Evolutionary conservation across 1,140 invertebrate genomes (phyloP).

Genomic region (Philotrypesis tridentata): DNA sequence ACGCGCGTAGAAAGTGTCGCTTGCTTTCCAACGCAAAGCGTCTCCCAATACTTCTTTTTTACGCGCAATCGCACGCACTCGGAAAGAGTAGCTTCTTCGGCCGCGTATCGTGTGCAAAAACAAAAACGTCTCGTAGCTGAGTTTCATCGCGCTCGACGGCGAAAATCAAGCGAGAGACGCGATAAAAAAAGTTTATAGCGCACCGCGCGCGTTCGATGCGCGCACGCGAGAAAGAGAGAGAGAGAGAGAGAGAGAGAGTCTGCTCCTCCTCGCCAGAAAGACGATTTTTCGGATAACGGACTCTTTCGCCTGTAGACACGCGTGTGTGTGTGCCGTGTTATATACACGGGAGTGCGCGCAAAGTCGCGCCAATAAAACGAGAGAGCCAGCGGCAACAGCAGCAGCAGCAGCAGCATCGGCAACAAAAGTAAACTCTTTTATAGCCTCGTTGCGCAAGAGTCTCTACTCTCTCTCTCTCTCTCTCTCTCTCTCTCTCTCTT

Average conservation of each 20-base stretch:
- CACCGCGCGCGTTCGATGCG: too few relatives aligned
- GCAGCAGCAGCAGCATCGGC: background rate
- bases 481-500: too few relatives aligned
- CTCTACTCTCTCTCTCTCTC: background rate
- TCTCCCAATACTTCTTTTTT: too few relatives aligned
- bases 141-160: background rate
- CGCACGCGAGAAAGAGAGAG: background rate
- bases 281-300: background rate
- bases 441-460: background rate
- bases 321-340: background rate
- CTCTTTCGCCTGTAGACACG: too few relatives aligned
- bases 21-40: background rate
- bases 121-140: background rate
- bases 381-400: background rate
- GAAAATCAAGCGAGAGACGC: background rate
- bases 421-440: background rate
- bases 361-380: background rate
- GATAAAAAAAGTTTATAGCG: background rate
- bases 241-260: background rate
- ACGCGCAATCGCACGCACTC: too few relatives aligned
- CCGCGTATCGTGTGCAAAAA: background rate
- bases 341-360: too few relatives aligned
- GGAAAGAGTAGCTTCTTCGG: too few relatives aligned
- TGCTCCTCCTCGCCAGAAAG: background rate
- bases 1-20: background rate